Evolutionary conservation across 2,888 invertebrate genomes (phyloP).

Genomic region (Azorinus chamasolen): DNA sequence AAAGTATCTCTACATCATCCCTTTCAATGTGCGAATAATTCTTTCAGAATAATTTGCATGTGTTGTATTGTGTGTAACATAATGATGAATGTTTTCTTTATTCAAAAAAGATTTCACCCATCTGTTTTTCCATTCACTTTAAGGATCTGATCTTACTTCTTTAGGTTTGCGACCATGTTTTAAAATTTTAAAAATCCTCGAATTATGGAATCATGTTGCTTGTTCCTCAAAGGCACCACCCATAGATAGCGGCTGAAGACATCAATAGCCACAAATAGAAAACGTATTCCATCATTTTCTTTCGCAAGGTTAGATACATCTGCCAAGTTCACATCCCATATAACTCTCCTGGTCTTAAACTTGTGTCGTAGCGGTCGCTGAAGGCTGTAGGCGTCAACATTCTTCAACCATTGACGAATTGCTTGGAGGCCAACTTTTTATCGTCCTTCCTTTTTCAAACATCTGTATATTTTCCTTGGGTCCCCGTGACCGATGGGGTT

Average conservation of each 20-base stretch:
- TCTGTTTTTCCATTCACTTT: slow-evolving; percentile 46
- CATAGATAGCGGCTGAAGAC: slow-evolving; percentile 50
- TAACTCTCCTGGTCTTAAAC: slow-evolving; percentile 40
- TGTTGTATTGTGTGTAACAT: slow-evolving; percentile 37
- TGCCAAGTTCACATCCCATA: slow-evolving; percentile 47
- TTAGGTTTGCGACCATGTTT: slow-evolving; percentile 22
- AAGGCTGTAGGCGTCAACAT: slow-evolving; percentile 48
- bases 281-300: slow-evolving; percentile 34
- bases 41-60: slow-evolving; percentile 44
- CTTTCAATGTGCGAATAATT: slow-evolving; percentile 32
- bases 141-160: slow-evolving; percentile 39
- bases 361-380: slow-evolving; percentile 30
- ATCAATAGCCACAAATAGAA: slow-evolving; percentile 46
- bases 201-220: slow-evolving; percentile 39
- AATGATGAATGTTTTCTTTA: slow-evolving; percentile 25
- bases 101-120: slow-evolving; percentile 19
- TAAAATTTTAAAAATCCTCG: slow-evolving; percentile 43
- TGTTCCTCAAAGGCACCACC: slow-evolving; percentile 47
- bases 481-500: slow-evolving; percentile 31
- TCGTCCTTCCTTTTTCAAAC: slow-evolving; percentile 39
- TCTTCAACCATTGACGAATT: slow-evolving; percentile 48
- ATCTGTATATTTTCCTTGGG: slow-evolving; percentile 36
- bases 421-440: slow-evolving; percentile 31
- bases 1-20: slow-evolving; percentile 38
- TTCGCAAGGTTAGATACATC: slow-evolving; percentile 46